Evolutionary conservation across 2,888 invertebrate species (phyloP), one percentile per base, ranked within the genome.

Genomic region (Epinotia brunnichana): DNA sequence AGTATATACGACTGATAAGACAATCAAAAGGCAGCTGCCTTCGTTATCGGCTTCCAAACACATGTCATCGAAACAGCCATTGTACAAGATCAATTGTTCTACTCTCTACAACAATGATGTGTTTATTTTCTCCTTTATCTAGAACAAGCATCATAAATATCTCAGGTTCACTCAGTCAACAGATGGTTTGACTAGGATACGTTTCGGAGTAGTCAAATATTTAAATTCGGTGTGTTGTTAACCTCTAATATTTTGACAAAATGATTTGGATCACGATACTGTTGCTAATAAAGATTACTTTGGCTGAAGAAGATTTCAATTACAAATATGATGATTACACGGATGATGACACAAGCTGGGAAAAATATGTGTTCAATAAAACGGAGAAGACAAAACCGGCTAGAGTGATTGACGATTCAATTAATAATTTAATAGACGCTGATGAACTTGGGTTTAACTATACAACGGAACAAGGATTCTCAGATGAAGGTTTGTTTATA

Each of bases 61-160:
- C n/a, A 41, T 69, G 39, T 19, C 70, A 57, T 44, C 13, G 44
- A 56, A 63, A 51, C 51, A 60, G 21, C 64, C 41, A 70, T 70
- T 70, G 70, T 70, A 48, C 39, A 4, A 29, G 11, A 53, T 41
- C 70, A 24, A 70, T 70, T 70, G 70, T 70, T 70, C 48, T 21
- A 21, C n/a, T 24, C 0, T 4, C n/a, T 29, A 48, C 39, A 21
- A 64, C 70, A 70, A 70, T 70, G 51, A 48, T 1, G 13, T 63
- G 64, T 64, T 70, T 70, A 64, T 53, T 64, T 59, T 51, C n/a
- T 64, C 15, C 13, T 60, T 54, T 61, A 72, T 67, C 61, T 67
- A 15, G 29, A 48, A 54, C 54, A 48, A 54, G 54, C 60, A 48
- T 72, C 61, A 53, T 67, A 54, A 71, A 66, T 54, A 19, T 60